Conservation (phyloP, 2,888 invertebrate species). For the Agrenia bidenticulata region DNA sequence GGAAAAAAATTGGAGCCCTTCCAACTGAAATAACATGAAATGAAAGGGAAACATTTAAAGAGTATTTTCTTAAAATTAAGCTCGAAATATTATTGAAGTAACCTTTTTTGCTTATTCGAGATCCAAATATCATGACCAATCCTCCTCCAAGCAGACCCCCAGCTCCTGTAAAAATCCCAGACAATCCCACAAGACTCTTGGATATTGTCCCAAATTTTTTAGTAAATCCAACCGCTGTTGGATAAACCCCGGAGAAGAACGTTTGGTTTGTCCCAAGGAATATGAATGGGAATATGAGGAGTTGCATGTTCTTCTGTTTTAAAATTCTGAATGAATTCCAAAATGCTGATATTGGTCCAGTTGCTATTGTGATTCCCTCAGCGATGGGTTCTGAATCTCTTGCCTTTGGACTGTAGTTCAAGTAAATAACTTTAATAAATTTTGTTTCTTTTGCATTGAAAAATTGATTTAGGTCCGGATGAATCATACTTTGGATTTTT, state of each 20-base stretch:
- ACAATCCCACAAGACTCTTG: slow-evolving; percentile 85
- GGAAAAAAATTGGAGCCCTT: slow-evolving; percentile 83
- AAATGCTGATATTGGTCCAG: slow-evolving; percentile 11
- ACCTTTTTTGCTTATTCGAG: slow-evolving; percentile 63
- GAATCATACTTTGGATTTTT: neutral
- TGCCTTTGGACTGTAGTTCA: too few species aligned
- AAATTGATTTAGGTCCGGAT: neutral
- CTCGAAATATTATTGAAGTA: too few species aligned
- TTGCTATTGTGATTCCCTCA: too few species aligned
- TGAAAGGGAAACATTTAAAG: too few species aligned
- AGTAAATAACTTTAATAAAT: too few species aligned
- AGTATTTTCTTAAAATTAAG: too few species aligned
- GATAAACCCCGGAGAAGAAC: slow-evolving; percentile 95
- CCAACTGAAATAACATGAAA: too few species aligned
- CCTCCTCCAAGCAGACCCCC: slow-evolving; percentile 89
- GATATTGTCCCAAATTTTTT: slow-evolving; percentile 71
- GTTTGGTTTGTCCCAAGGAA: slow-evolving; percentile 79
- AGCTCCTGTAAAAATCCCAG: slow-evolving; percentile 89
- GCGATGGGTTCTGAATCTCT: too few species aligned
- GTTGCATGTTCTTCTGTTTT: slow-evolving; percentile 67
- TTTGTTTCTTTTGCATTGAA: neutral
- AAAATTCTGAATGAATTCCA: slow-evolving; percentile 26
- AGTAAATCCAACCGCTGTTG: slow-evolving; percentile 80
- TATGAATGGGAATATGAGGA: slow-evolving; percentile 76
- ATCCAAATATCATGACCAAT: slow-evolving; percentile 87